phyloP scores from a whole-genome alignment of 2,797 vertebrate genomes.

The Mionectes olivaceus region DNA sequence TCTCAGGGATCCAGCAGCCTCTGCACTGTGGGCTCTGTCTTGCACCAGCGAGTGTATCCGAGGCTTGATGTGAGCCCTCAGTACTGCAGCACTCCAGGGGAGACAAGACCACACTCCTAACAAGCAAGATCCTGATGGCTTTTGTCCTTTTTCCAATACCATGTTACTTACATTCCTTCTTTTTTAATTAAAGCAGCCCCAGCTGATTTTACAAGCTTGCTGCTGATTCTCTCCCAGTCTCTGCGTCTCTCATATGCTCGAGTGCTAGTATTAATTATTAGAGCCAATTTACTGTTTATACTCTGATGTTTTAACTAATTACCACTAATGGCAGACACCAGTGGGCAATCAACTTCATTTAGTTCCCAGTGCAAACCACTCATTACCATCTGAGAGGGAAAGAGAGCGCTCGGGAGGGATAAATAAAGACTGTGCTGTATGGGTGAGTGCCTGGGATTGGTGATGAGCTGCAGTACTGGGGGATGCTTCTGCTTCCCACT shows the following conservation, averaged over 20 bases:
- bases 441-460: neutral
- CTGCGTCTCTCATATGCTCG: constrained; percentile 83
- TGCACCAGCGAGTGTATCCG: fast-evolving
- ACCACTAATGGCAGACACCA: constrained; percentile 96
- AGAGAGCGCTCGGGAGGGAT: neutral
- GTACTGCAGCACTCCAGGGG: neutral
- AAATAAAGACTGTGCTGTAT: neutral
- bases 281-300: constrained; percentile 99
- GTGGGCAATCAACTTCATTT: constrained; percentile 96
- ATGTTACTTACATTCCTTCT: constrained; percentile 70
- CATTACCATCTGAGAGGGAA: constrained; percentile 76
- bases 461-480: neutral
- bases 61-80: neutral
- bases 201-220: constrained; percentile 77
- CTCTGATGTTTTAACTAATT: constrained; percentile 99
- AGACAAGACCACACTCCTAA: neutral
- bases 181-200: constrained; percentile 77
- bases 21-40: fast-evolving
- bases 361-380: constrained; percentile 88
- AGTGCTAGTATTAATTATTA: constrained; percentile 98
- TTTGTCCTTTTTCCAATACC: constrained; percentile 74
- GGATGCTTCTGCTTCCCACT: neutral
- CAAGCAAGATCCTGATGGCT: constrained; percentile 42
- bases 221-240: constrained; percentile 74
- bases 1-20: neutral